These are phyloP conservation scores for Enchytraeus crypticus DNA, from an alignment of 2,888 invertebrate species.

Conservation along the genomic window DNA sequence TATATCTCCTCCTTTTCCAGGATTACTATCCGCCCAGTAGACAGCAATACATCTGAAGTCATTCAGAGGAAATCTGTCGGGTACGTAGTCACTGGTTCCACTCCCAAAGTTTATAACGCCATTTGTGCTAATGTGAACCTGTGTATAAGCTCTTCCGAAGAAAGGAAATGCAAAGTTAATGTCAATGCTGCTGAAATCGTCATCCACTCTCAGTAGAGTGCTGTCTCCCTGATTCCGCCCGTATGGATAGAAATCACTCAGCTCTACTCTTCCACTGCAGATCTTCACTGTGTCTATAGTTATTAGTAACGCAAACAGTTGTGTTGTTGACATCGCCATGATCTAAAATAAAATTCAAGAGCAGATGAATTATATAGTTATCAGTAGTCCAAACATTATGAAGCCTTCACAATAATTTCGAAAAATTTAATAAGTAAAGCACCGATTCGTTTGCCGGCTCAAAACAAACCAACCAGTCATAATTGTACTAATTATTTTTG, in stretches of 20 bases:
- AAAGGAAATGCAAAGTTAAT: background rate
- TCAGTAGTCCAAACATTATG: too few relatives aligned
- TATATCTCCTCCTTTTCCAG: constrained; percentile 10
- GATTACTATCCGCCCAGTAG: constrained; percentile 14
- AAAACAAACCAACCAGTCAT: too few relatives aligned
- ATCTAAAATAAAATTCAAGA: too few relatives aligned
- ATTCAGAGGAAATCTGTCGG: background rate
- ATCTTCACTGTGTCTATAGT: too few relatives aligned
- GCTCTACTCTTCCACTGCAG: too few relatives aligned
- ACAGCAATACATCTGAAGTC: background rate
- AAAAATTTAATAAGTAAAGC: too few relatives aligned
- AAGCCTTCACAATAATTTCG: too few relatives aligned
- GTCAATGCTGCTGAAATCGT: background rate
- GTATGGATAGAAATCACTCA: background rate
- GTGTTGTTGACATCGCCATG: too few relatives aligned
- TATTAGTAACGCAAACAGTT: too few relatives aligned
- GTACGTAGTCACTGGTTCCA: background rate
- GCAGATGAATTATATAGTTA: too few relatives aligned
- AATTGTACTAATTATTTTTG: too few relatives aligned
- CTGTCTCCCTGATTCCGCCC: background rate
- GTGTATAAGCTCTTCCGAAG: background rate
- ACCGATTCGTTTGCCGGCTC: too few relatives aligned
- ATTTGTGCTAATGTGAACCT: background rate
- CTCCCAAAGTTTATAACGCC: background rate
- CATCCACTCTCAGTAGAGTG: background rate